These are phyloP conservation scores for Aspidiotus destructor DNA, from an alignment of 2,888 invertebrate genomes.

Conservation along the genomic window DNA sequence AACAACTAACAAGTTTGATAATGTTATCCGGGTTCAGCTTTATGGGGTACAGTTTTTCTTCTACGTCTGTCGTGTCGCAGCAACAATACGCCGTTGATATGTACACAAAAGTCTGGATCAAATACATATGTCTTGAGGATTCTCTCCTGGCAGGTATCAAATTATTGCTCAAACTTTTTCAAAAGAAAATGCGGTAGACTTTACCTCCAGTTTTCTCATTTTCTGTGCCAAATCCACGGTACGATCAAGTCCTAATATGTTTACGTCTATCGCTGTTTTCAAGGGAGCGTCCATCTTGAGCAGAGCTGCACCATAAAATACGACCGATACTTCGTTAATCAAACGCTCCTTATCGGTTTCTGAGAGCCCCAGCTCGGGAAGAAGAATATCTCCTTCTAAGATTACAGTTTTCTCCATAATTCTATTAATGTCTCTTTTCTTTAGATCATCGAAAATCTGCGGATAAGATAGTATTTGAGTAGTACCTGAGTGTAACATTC, in stretches of 20 bases:
- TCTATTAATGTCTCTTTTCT: not conserved
- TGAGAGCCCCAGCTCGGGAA: conserved; percentile 6
- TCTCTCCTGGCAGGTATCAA: too few relatives aligned
- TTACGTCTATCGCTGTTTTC: conserved; percentile 80
- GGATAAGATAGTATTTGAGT: not conserved
- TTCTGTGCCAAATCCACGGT: conserved; percentile 65
- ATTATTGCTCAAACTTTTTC: too few relatives aligned
- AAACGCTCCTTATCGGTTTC: not conserved
- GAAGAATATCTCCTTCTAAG: not conserved
- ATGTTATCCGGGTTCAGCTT: too few relatives aligned
- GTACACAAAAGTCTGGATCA: too few relatives aligned
- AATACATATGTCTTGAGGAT: too few relatives aligned
- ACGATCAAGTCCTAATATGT: conserved; percentile 72
- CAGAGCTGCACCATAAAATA: conserved; percentile 88
- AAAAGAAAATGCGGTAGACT: not conserved
- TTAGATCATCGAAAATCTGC: conserved; percentile 11
- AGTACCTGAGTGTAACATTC: too few relatives aligned
- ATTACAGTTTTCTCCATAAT: not conserved
- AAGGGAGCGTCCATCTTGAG: conserved; percentile 83
- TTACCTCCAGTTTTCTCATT: conserved; percentile 47
- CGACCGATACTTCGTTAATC: conserved; percentile 52
- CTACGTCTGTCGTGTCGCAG: too few relatives aligned
- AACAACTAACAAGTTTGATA: too few relatives aligned
- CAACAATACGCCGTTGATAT: too few relatives aligned
- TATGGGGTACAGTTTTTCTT: too few relatives aligned